A percentile compares a stretch with the other conserved stretches of the same genome.
Evolutionary conservation across 2,888 invertebrate genomes (phyloP).

Genomic region (Ormia ochracea): DNA sequence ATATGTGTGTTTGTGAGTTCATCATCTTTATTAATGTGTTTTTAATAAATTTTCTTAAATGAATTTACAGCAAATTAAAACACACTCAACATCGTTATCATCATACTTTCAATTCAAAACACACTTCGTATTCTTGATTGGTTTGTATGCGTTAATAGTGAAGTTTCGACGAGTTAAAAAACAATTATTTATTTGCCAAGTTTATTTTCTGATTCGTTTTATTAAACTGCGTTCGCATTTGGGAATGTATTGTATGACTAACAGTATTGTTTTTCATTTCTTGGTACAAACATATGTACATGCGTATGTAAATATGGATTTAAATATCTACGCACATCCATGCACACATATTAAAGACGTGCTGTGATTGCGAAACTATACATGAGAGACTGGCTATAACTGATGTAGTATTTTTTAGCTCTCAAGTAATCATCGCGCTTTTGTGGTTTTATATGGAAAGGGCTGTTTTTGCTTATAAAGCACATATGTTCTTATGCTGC

Average conservation of each 20-base stretch:
- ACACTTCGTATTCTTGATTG: not conserved
- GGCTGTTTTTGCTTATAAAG: too few relatives aligned
- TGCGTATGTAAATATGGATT: too few relatives aligned
- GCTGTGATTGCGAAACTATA: too few relatives aligned
- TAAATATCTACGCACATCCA: too few relatives aligned
- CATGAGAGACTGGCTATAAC: too few relatives aligned
- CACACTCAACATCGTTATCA: slow-evolving; percentile 9
- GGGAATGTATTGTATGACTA: not conserved
- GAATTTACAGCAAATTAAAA: slow-evolving; percentile 5
- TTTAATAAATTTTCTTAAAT: slow-evolving; percentile 51
- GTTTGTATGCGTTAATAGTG: slow-evolving; percentile 5
- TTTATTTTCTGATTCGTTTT: slow-evolving; percentile 16
- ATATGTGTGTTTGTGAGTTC: not conserved
- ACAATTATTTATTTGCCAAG: not conserved
- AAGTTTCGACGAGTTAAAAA: not conserved
- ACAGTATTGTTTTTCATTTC: not conserved
- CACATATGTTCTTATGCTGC: too few relatives aligned
- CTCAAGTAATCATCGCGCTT: too few relatives aligned
- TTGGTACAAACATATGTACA: too few relatives aligned
- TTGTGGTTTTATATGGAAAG: too few relatives aligned
- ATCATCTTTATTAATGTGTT: slow-evolving; percentile 13
- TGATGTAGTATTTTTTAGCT: too few relatives aligned
- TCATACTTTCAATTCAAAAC: not conserved
- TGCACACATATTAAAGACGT: too few relatives aligned
- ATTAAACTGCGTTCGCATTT: not conserved